Evolutionary conservation across 2,113 vertebrate genomes (phyloP).

Genomic region (Burhinus bistriatus): DNA sequence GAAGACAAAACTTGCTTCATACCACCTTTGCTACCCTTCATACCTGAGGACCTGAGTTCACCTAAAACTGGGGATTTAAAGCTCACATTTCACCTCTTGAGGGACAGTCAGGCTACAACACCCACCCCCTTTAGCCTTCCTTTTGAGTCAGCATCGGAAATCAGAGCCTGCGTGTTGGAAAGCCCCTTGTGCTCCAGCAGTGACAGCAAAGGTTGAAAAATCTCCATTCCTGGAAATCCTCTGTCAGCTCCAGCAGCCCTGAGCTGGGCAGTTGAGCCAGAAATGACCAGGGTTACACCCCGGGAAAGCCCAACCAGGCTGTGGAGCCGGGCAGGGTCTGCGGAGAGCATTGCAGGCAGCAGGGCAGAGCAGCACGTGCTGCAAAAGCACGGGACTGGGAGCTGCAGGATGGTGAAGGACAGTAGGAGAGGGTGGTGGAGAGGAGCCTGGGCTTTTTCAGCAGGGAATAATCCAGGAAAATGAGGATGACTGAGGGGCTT

Average conservation of each 20-base stretch:
- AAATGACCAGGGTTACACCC: not conserved
- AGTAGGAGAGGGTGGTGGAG: not conserved
- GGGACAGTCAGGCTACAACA: not conserved
- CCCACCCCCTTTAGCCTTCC: not conserved
- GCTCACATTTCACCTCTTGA: not conserved
- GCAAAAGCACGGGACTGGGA: not conserved
- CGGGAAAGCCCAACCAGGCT: not conserved
- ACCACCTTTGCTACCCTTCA: not conserved
- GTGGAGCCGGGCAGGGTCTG: accelerated
- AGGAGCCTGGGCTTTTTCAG: not conserved
- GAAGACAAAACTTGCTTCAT: not conserved
- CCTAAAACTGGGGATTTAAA: not conserved
- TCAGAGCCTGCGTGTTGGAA: not conserved
- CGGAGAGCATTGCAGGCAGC: accelerated
- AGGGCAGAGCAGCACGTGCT: accelerated
- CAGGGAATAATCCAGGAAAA: not conserved
- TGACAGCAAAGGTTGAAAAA: not conserved
- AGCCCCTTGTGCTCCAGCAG: not conserved
- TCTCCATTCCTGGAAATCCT: conserved; percentile 17
- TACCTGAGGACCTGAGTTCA: not conserved
- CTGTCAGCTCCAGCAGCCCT: not conserved
- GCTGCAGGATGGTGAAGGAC: not conserved
- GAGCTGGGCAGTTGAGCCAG: not conserved
- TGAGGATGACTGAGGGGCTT: not conserved
- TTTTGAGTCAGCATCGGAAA: not conserved